Evolutionary conservation across 2,888 invertebrate genomes (phyloP).

Genomic region (Platycnemis pennipes): DNA sequence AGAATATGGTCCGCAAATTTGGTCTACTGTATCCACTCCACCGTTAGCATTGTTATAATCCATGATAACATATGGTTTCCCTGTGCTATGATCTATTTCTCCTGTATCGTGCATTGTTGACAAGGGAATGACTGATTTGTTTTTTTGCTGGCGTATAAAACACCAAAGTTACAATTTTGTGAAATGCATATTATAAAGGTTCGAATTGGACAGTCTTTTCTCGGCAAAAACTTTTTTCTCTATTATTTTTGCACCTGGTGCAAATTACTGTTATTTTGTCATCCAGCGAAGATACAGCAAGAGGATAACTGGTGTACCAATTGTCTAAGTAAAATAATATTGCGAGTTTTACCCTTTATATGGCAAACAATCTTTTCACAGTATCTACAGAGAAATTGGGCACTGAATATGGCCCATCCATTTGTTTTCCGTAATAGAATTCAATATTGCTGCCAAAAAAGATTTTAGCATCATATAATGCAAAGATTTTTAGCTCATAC

Average conservation of each 20-base stretch:
- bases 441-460: background rate
- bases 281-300: background rate
- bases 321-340: background rate
- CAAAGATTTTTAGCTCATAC: background rate
- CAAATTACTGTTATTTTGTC: background rate
- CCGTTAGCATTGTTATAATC: background rate
- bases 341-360: background rate
- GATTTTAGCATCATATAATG: background rate
- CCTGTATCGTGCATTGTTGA: too few species aligned
- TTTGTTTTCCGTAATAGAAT: background rate
- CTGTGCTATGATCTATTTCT: background rate
- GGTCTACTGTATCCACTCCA: slow-evolving; percentile 4
- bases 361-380: background rate
- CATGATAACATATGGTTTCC: background rate
- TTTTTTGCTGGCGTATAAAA: background rate
- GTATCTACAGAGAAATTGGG: background rate
- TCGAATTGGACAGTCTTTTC: background rate
- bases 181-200: background rate
- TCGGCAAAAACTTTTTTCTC: background rate
- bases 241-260: background rate
- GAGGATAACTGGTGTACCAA: background rate
- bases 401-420: background rate
- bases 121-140: background rate
- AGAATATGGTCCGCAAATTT: background rate
- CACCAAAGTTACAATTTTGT: background rate